These are phyloP conservation scores for Prunella fulvescens DNA, from an alignment of 2,113 vertebrate species.

Conservation along the genomic window DNA sequence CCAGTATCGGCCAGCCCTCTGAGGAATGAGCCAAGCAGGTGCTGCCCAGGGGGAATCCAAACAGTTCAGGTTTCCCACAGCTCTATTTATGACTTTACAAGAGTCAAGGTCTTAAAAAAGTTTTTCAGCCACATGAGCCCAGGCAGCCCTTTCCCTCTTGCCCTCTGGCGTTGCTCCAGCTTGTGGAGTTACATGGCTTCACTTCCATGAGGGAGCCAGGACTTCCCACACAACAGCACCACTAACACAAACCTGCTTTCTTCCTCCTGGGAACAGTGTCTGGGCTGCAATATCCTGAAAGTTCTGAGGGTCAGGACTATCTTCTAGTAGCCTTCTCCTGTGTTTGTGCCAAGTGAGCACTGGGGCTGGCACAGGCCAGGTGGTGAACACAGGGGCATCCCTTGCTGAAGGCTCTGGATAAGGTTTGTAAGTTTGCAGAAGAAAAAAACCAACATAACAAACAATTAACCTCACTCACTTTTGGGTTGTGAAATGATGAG, in stretches of 20 bases:
- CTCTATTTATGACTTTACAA: neutral
- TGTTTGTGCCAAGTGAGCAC: neutral
- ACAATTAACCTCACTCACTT: neutral
- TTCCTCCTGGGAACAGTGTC: neutral
- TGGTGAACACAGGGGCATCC: neutral
- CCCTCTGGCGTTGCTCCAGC: neutral
- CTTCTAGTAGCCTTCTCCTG: neutral
- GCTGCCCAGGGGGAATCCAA: neutral
- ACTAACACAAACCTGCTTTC: neutral
- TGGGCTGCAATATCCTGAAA: neutral
- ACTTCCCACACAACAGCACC: neutral
- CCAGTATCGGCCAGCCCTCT: neutral
- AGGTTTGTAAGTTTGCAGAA: neutral
- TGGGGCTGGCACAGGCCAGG: neutral
- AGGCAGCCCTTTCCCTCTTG: neutral
- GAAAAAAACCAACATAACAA: fast-evolving
- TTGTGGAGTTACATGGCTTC: neutral
- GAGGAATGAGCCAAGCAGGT: neutral
- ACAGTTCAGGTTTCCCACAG: neutral
- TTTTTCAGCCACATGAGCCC: neutral
- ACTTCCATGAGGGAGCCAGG: neutral
- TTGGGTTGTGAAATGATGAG: fast-evolving
- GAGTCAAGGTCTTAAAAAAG: neutral
- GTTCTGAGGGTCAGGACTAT: neutral
- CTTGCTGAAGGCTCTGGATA: neutral